Conservation (phyloP, 2,113 vertebrate genomes). For the Phaetusa simplex region DNA sequence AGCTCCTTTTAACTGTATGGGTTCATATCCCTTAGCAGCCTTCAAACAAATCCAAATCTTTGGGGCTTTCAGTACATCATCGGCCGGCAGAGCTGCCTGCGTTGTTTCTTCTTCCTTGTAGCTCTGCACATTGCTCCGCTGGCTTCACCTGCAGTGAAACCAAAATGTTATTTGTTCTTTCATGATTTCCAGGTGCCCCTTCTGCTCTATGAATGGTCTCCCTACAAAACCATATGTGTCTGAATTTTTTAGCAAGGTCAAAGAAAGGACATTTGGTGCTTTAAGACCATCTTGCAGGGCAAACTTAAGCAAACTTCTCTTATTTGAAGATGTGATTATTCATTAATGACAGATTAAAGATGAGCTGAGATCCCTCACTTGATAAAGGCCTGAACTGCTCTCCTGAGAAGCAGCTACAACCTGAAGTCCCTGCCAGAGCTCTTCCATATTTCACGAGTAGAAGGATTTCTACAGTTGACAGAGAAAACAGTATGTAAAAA, state of each 20-base stretch:
- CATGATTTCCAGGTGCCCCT: background rate
- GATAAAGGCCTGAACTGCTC: background rate
- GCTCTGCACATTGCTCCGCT: background rate
- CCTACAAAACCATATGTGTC: background rate
- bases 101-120: background rate
- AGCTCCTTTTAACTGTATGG: background rate
- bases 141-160: background rate
- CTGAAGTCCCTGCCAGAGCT: background rate
- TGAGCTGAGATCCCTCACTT: background rate
- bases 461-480: background rate
- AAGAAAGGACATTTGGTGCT: background rate
- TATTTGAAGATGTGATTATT: conserved; percentile 1
- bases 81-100: background rate
- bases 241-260: background rate
- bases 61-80: background rate
- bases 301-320: background rate
- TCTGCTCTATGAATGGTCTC: background rate
- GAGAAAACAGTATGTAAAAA: background rate
- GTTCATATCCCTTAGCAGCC: background rate
- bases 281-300: background rate
- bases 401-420: background rate
- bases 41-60: conserved; percentile 11
- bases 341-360: background rate
- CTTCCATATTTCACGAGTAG: background rate
- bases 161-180: background rate